phyloP scores from a whole-genome alignment of 2,797 vertebrate species.

The Epinephelus malabaricus region DNA sequence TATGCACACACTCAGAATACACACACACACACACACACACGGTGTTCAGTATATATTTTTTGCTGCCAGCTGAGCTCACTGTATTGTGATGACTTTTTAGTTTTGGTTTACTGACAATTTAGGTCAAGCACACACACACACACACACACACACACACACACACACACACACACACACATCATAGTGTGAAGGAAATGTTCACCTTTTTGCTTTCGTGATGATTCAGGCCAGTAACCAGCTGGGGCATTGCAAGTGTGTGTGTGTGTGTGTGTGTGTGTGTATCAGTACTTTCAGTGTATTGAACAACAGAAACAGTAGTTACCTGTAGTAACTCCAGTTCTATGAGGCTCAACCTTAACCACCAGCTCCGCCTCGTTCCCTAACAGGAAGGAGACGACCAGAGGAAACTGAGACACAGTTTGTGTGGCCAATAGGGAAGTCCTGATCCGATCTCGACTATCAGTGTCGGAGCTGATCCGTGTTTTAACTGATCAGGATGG shows the following conservation, averaged over 20 bases:
- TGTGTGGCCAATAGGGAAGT: too few relatives aligned
- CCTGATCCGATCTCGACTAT: too few relatives aligned
- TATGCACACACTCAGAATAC: not conserved
- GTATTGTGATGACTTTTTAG: constrained; percentile 55
- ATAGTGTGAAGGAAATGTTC: constrained; percentile 34
- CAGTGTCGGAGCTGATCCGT: too few relatives aligned
- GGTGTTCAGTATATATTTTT: constrained; percentile 22
- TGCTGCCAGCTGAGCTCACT: constrained; percentile 57
- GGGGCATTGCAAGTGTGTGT: constrained; percentile 18
- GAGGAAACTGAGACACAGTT: too few relatives aligned
- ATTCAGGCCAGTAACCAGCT: constrained; percentile 69
- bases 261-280: constrained; percentile 18
- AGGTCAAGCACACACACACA: constrained; percentile 45
- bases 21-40: not conserved
- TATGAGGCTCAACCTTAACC: too few relatives aligned
- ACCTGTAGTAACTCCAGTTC: too few relatives aligned
- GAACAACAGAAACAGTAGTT: too few relatives aligned
- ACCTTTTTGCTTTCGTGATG: constrained; percentile 51
- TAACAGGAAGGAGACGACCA: too few relatives aligned
- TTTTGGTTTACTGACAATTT: constrained; percentile 62
- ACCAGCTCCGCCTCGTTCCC: too few relatives aligned
- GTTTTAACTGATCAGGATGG: too few relatives aligned
- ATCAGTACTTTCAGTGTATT: too few relatives aligned
- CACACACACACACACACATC: constrained; percentile 11
- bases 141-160: constrained; percentile 22